A percentile compares a stretch with the other conserved stretches of the same genome.
phyloP scores from a whole-genome alignment of 2,888 invertebrate genomes.

The Pilophorus perplexus region DNA sequence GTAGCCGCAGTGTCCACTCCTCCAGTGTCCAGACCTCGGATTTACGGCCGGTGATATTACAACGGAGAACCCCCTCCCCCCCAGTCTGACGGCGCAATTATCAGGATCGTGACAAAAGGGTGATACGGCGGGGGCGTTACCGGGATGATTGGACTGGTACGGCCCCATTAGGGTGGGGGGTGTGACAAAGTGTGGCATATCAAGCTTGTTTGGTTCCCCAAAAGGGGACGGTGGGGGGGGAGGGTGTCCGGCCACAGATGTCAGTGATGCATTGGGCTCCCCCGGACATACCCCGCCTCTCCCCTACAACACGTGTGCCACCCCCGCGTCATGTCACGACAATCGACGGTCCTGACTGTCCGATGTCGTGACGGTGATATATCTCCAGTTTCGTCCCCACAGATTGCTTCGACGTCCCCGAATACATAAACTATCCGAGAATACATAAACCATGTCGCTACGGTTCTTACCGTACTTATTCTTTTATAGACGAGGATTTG shows the following conservation, averaged over 20 bases:
- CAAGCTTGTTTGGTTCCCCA: neutral
- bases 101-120: constrained; percentile 28
- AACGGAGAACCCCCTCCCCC: neutral
- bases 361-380: neutral
- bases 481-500: no score
- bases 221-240: neutral
- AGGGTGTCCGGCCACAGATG: constrained; percentile 23
- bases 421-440: no score
- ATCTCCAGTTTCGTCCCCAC: no score
- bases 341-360: constrained; percentile 17
- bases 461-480: no score
- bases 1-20: neutral
- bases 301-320: neutral
- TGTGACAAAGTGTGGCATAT: constrained; percentile 27
- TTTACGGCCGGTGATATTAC: constrained; percentile 26
- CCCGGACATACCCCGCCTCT: constrained; percentile 8
- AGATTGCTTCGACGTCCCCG: no score
- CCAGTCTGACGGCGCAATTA: neutral
- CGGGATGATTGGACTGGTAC: neutral
- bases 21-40: constrained; percentile 16
- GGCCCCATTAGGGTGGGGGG: neutral
- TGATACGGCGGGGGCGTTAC: neutral
- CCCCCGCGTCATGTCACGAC: constrained; percentile 5
- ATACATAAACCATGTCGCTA: no score
- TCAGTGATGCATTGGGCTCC: constrained; percentile 30